phyloP scores from a whole-genome alignment of 2,797 vertebrate genomes.

The Gallirallus australis region DNA sequence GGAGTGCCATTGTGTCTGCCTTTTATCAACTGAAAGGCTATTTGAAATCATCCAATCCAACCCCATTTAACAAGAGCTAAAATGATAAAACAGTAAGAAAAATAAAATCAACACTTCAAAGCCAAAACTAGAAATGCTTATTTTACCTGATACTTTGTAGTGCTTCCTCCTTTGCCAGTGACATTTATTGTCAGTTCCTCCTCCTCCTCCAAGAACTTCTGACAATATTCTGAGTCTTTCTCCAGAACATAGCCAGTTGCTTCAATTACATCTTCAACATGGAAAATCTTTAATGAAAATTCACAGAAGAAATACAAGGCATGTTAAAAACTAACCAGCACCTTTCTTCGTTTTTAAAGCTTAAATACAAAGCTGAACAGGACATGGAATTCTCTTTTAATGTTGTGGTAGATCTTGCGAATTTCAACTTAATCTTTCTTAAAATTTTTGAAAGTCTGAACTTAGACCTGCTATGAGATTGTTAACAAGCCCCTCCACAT shows the following conservation, averaged over 20 bases:
- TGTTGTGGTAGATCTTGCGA: background rate
- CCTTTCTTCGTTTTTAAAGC: background rate
- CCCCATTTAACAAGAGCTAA: background rate
- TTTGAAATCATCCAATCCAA: background rate
- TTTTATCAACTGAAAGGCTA: background rate
- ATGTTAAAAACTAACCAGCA: background rate
- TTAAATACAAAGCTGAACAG: background rate
- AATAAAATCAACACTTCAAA: background rate
- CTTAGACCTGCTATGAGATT: background rate
- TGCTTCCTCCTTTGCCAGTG: slow-evolving; percentile 88
- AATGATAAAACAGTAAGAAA: background rate
- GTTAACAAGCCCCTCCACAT: background rate
- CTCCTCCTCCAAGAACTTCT: slow-evolving; percentile 94
- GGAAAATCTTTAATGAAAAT: slow-evolving; percentile 85
- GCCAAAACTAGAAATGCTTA: background rate
- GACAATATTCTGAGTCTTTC: slow-evolving; percentile 95
- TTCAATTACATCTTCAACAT: slow-evolving; percentile 92
- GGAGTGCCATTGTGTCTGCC: background rate
- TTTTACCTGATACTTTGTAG: slow-evolving; percentile 87
- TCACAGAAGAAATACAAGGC: background rate
- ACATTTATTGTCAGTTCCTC: slow-evolving; percentile 90
- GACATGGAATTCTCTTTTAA: background rate
- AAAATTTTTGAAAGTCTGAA: background rate
- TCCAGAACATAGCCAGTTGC: slow-evolving; percentile 92
- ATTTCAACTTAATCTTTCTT: background rate